These are phyloP conservation scores for Ectobius pallidus DNA, from an alignment of 2,888 invertebrate genomes.

Conservation along the genomic window DNA sequence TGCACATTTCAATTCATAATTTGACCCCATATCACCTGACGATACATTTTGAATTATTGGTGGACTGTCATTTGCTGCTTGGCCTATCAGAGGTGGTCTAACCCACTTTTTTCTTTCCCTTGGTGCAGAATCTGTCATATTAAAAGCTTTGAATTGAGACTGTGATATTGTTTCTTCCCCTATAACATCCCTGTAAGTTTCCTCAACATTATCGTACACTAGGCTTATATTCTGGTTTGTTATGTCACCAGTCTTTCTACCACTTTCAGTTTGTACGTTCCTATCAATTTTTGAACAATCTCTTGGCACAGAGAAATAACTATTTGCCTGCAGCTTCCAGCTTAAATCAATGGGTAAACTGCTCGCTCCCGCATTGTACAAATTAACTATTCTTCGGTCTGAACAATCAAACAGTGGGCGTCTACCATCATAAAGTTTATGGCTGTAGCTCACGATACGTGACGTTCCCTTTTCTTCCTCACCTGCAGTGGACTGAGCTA, in stretches of 20 bases:
- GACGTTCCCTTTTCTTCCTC: no score
- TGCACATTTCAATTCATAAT: not conserved
- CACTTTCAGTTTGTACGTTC: not conserved
- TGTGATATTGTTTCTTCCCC: not conserved
- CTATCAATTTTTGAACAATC: not conserved
- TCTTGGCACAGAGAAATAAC: not conserved
- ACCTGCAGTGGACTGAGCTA: no score
- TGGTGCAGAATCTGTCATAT: constrained; percentile 45
- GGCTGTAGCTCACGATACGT: no score
- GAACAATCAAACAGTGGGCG: no score
- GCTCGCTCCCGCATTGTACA: no score
- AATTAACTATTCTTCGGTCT: no score
- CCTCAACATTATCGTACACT: not conserved
- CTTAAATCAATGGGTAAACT: not conserved
- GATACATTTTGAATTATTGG: not conserved
- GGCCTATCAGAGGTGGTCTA: constrained; percentile 54
- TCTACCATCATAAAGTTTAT: no score
- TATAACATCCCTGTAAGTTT: not conserved
- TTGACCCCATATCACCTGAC: not conserved
- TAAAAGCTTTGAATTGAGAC: no score
- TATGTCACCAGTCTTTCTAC: not conserved
- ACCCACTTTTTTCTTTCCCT: constrained; percentile 53
- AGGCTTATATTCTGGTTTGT: not conserved
- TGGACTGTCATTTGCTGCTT: constrained; percentile 42
- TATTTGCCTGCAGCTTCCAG: not conserved